Conservation (phyloP, 1,140 invertebrate species). For the Euschistus heros region DNA sequence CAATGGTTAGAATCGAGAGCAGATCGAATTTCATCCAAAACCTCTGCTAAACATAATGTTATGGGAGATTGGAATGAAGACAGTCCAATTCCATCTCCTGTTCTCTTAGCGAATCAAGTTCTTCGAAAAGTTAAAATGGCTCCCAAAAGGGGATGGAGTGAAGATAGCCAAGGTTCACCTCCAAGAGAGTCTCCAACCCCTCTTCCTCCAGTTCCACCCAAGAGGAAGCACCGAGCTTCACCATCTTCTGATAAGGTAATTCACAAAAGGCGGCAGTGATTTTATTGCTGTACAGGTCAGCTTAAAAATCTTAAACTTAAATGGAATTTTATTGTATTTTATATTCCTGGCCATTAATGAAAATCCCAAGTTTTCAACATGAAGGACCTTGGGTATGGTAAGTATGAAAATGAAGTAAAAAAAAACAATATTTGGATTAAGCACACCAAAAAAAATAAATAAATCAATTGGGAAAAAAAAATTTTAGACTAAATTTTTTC, state of each 20-base stretch:
- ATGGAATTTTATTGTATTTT: no score
- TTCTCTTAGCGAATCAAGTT: constrained; percentile 24
- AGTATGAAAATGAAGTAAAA: no score
- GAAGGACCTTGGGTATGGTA: no score
- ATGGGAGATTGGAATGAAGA: constrained; percentile 22
- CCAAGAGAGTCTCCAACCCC: constrained; percentile 17
- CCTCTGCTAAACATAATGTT: constrained; percentile 9
- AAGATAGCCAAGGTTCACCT: constrained; percentile 26
- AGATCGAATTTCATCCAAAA: background rate
- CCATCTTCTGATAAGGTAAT: background rate
- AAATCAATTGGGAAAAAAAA: no score
- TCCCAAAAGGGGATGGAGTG: constrained; percentile 25
- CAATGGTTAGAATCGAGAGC: constrained; percentile 12
- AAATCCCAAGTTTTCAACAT: no score
- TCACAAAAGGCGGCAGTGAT: no score
- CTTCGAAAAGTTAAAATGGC: constrained; percentile 26
- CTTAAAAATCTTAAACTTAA: no score
- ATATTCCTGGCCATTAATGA: no score
- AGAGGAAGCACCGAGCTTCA: constrained; percentile 1
- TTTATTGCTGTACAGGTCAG: no score
- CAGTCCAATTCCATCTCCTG: constrained; percentile 21
- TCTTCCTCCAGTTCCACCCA: constrained; percentile 21
- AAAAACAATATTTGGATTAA: no score
- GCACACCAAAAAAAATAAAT: no score
- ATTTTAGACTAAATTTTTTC: no score